Evolutionary conservation across 2,797 vertebrate species (phyloP).

Genomic region (Chanos chanos): DNA sequence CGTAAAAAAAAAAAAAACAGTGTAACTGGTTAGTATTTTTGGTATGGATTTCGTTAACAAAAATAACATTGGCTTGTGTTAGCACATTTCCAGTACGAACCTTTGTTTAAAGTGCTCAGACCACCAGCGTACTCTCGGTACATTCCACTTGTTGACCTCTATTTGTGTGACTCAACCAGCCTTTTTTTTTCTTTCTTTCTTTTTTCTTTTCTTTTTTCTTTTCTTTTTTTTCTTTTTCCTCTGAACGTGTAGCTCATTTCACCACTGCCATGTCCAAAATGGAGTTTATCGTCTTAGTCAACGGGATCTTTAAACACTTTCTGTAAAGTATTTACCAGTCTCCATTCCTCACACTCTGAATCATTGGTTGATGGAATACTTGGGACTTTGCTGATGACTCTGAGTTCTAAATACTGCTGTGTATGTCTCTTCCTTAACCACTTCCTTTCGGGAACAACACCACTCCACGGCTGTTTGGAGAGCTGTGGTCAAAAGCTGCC

Average conservation of each 20-base stretch:
- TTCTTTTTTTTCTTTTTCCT: not conserved
- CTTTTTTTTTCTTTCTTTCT: not conserved
- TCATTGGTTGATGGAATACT: slow-evolving; percentile 9
- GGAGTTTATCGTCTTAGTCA: too few relatives aligned
- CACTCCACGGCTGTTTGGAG: slow-evolving; percentile 33
- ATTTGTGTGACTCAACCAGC: slow-evolving; percentile 7
- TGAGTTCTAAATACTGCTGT: slow-evolving; percentile 12
- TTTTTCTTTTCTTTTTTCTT: not conserved
- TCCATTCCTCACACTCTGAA: slow-evolving; percentile 17
- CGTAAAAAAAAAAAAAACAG: too few relatives aligned
- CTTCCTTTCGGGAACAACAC: slow-evolving; percentile 33
- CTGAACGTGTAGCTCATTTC: too few relatives aligned
- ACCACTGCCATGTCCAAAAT: too few relatives aligned
- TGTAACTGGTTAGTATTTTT: too few relatives aligned
- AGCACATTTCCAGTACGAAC: too few relatives aligned
- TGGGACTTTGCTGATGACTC: slow-evolving; percentile 28
- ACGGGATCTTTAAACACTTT: too few relatives aligned
- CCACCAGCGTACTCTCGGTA: not conserved
- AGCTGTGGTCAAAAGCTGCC: slow-evolving; percentile 46
- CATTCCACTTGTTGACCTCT: too few relatives aligned
- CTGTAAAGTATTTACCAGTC: not conserved
- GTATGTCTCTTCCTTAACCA: slow-evolving; percentile 7
- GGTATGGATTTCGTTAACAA: too few relatives aligned
- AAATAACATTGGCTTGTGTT: too few relatives aligned
- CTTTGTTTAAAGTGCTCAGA: too few relatives aligned